Evolutionary conservation across 2,888 invertebrate species (phyloP).

Genomic region (Timandra comae): DNA sequence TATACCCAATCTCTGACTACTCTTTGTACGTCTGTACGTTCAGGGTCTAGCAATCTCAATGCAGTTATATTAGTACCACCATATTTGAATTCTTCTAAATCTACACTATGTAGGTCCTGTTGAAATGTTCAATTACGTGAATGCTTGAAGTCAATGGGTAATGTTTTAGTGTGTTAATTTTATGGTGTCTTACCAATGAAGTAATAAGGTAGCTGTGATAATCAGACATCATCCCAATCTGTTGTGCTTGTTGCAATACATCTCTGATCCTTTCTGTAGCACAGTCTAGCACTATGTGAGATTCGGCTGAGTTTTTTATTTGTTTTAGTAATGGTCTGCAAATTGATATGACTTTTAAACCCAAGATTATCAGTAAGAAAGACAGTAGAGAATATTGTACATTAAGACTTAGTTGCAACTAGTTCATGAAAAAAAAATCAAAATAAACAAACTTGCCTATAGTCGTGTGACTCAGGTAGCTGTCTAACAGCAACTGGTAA

Average conservation of each 20-base stretch:
- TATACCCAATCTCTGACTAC: slow-evolving; percentile 88
- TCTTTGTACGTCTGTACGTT: slow-evolving; percentile 85
- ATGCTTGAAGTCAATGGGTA: slow-evolving; percentile 5
- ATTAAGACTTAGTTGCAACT: not conserved
- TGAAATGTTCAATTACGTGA: slow-evolving; percentile 23
- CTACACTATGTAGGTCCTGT: slow-evolving; percentile 93
- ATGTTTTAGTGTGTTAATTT: slow-evolving; percentile 2
- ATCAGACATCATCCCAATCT: slow-evolving; percentile 98
- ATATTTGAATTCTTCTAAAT: slow-evolving; percentile 95
- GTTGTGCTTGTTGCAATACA: slow-evolving; percentile 94
- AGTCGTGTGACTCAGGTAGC: slow-evolving; percentile 88
- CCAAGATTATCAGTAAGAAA: no score
- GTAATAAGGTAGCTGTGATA: slow-evolving; percentile 96
- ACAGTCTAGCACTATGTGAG: slow-evolving; percentile 93
- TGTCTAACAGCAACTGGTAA: slow-evolving; percentile 90
- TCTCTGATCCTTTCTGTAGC: slow-evolving; percentile 90
- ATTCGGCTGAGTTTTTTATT: slow-evolving; percentile 94
- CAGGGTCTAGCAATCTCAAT: slow-evolving; percentile 91
- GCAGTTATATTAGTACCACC: slow-evolving; percentile 97
- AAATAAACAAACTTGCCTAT: slow-evolving; percentile 78
- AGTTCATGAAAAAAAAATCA: not conserved
- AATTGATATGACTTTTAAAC: slow-evolving; percentile 12
- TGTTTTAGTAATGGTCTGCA: slow-evolving; percentile 90
- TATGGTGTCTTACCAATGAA: slow-evolving; percentile 81
- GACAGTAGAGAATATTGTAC: slow-evolving; percentile 2